phyloP scores from a whole-genome alignment of 2,797 vertebrate genomes.

The Ptychadena robeensis region DNA sequence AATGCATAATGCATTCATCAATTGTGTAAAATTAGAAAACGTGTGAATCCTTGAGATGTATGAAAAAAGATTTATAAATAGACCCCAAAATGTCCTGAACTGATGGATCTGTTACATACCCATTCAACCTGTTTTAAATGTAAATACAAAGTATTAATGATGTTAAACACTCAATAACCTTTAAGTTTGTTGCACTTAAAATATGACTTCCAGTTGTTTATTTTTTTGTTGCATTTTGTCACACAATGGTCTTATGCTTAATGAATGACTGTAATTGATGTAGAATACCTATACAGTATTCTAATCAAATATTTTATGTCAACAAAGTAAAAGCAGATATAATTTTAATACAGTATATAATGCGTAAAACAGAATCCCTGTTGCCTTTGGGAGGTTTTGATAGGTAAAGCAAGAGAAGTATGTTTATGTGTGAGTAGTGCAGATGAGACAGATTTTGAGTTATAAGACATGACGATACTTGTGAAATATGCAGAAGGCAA shows the following conservation, averaged over 20 bases:
- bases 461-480: slow-evolving; percentile 91
- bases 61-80: too few relatives aligned
- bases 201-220: neutral
- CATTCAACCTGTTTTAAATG: too few relatives aligned
- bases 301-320: neutral
- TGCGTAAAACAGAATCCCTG: neutral
- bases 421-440: slow-evolving; percentile 70
- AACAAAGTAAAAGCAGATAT: neutral
- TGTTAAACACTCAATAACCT: neutral
- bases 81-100: too few relatives aligned
- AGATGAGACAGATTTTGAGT: slow-evolving; percentile 83
- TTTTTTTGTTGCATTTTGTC: neutral
- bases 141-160: too few relatives aligned
- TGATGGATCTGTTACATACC: too few relatives aligned
- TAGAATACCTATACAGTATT: neutral
- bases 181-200: neutral
- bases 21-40: too few relatives aligned
- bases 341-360: neutral
- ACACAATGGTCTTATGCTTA: neutral
- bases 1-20: too few relatives aligned
- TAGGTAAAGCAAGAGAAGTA: slow-evolving; percentile 64
- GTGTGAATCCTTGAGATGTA: too few relatives aligned
- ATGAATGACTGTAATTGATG: too few relatives aligned
- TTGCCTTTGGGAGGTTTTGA: neutral
- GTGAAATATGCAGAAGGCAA: slow-evolving; percentile 96